A percentile compares a stretch with the other conserved stretches of the same genome.
phyloP scores from a whole-genome alignment of 2,888 invertebrate genomes.

The Scaptomyza parva region DNA sequence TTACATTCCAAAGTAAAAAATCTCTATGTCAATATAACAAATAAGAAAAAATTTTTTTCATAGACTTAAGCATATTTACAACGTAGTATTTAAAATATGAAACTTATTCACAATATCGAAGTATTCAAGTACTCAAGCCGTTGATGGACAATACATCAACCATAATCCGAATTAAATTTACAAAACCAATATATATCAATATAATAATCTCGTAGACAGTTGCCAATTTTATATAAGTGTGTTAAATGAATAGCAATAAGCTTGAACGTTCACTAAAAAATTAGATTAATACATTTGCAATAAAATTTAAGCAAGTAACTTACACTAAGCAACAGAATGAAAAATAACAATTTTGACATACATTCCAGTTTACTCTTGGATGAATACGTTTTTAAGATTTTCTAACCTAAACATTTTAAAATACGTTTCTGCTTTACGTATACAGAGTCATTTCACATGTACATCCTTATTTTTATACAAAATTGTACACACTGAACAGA shows the following conservation, averaged over 20 bases:
- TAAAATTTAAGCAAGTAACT: not conserved
- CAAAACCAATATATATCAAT: constrained; percentile 1
- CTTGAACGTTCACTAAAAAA: not conserved
- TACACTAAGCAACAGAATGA: not conserved
- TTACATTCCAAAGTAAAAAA: not conserved
- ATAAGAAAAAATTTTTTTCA: too few relatives aligned
- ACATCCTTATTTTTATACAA: too few relatives aligned
- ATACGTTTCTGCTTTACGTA: too few relatives aligned
- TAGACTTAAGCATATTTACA: not conserved
- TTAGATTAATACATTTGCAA: not conserved
- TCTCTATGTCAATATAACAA: too few relatives aligned
- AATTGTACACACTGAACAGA: too few relatives aligned
- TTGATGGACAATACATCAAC: not conserved
- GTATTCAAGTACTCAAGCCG: not conserved
- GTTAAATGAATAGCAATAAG: too few relatives aligned
- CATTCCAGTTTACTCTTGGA: too few relatives aligned
- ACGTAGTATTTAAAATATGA: not conserved
- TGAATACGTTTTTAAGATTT: too few relatives aligned
- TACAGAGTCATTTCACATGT: too few relatives aligned
- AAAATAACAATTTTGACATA: not conserved
- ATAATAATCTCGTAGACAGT: not conserved
- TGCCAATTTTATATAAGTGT: not conserved
- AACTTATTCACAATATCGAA: not conserved
- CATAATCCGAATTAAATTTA: not conserved
- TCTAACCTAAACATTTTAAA: too few relatives aligned